A percentile compares a stretch with the other conserved stretches of the same genome.
Evolutionary conservation across 2,113 vertebrate species (phyloP).

Genomic region (Smithornis capensis): DNA sequence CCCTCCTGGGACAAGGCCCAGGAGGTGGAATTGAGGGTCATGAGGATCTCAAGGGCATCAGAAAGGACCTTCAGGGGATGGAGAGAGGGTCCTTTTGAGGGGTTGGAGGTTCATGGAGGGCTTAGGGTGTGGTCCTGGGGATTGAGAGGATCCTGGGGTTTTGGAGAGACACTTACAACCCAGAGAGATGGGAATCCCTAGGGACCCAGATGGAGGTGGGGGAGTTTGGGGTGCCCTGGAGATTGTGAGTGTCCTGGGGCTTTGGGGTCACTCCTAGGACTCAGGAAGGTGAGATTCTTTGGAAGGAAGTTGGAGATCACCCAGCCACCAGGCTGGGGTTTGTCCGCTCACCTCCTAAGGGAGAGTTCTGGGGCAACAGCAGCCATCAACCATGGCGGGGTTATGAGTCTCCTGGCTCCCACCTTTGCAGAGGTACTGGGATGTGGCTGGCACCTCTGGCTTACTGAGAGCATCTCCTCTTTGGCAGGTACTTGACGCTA

Average conservation of each 20-base stretch:
- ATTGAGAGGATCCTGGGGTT: neutral
- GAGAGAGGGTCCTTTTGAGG: neutral
- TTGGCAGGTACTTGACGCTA: neutral
- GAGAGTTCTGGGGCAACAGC: neutral
- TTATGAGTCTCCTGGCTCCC: neutral
- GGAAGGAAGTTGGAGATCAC: neutral
- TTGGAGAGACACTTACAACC: neutral
- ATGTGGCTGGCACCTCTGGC: neutral
- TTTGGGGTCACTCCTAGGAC: neutral
- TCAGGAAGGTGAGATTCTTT: neutral
- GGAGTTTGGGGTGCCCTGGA: neutral
- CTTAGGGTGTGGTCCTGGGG: neutral
- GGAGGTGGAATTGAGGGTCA: neutral
- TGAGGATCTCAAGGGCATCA: neutral
- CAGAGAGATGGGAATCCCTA: neutral
- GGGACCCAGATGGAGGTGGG: neutral
- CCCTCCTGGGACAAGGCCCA: neutral
- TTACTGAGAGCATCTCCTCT: neutral
- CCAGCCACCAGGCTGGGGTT: neutral
- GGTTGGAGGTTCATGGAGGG: neutral
- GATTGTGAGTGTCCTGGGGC: neutral
- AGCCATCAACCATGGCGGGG: neutral
- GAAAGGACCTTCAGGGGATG: neutral
- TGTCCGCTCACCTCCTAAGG: neutral
- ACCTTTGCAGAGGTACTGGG: neutral